Base-by-base conservation (phyloP, 2,113 vertebrate species). In the Myrmophylax atrothorax region DNA sequence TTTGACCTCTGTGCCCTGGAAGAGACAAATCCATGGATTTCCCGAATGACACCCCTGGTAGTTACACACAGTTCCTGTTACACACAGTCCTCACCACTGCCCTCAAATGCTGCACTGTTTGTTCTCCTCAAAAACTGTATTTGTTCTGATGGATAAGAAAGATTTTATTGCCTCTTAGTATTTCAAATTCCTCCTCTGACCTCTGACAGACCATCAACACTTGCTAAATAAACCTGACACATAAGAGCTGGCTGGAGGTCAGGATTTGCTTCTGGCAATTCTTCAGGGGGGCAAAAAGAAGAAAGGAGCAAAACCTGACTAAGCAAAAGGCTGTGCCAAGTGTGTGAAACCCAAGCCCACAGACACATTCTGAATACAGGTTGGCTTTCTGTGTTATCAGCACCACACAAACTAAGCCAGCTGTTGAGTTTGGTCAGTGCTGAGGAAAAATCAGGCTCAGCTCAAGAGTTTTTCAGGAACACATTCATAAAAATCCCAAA, bases 1-100 rank as follows among this genome's bases (percentile, higher is more conserved):
- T 97, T 99, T 99, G 77, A 99, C 99, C 94, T 99, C 99, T 22
- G 99, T 99, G 62, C 99, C 99, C 99, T 99, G 93, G 50, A 50
- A 37, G 94, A 89, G 63, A 95, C 4, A 91, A 62, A 85, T 8
- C 5, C 35, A 12, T 1, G 11, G 31, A 87, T 91, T 95, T 79
- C 28, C n/a, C 93, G 55, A 77, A 75, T 46, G 5, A 38, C 31
- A 78, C 40, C n/a, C 37, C 47, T 42, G 58, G 23, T 4, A 18
- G 44, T 46, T 17, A 46, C 44, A 46, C 91, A 53, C 47, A 64
- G 59, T 0, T 58, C 7, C 49, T 20, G 49, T 49, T 74, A 44
- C 1, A 19, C 38, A 22, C 38, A 50, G 25, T 35, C 76, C 11
- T 89, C 33, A 46, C 11, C 52, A 59, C 33, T 22, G 42, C 53